Conservation (phyloP, 2,113 vertebrate species). For the Gadus chalcogrammus region DNA sequence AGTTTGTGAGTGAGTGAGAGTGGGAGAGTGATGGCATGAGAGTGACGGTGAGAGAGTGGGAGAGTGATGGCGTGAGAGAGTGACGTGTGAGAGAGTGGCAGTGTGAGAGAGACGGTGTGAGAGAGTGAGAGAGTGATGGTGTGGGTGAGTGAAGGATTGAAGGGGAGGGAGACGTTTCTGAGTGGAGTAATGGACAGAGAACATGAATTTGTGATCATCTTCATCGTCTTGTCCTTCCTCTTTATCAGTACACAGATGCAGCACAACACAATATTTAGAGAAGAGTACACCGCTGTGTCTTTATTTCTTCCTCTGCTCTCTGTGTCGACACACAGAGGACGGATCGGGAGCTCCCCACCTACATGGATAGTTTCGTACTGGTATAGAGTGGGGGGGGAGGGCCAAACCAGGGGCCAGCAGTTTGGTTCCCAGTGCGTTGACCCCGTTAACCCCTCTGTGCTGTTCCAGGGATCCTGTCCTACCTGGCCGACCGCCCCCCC, state of each 20-base stretch:
- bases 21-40: no score
- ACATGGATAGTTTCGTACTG: no score
- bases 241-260: no score
- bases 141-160: background rate
- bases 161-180: background rate
- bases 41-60: background rate
- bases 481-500: slow-evolving; percentile 94
- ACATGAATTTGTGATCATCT: no score
- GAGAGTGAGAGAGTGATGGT: background rate
- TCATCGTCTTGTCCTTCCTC: no score
- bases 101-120: background rate
- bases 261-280: no score
- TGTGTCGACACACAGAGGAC: background rate
- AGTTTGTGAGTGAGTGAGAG: slow-evolving; percentile 50
- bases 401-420: no score
- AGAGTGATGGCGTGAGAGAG: background rate
- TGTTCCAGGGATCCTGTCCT: slow-evolving; percentile 88
- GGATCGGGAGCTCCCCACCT: no score
- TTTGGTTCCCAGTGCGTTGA: background rate
- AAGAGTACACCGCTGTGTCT: no score
- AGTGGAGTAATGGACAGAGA: background rate
- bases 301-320: no score
- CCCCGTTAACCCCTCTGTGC: background rate
- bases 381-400: no score
- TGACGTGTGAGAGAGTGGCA: background rate